Evolutionary conservation across 2,888 invertebrate species (phyloP).

Genomic region (Bunonema sp.): DNA sequence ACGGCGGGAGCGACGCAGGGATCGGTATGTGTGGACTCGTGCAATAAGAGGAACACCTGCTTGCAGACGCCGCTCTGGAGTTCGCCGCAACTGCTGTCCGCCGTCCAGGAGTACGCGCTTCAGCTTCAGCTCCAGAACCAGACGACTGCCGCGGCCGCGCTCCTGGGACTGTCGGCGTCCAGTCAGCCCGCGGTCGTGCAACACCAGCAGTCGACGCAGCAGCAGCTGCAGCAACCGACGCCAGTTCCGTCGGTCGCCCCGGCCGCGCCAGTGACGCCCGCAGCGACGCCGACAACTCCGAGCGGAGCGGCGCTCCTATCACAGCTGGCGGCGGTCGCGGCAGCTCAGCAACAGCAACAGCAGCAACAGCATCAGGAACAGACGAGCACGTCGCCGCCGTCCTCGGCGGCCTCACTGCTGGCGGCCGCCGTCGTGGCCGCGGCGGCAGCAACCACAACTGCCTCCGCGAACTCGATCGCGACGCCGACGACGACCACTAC

Average conservation of each 20-base stretch:
- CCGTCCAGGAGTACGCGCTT: constrained; percentile 33
- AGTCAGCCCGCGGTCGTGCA: no score
- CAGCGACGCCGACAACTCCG: no score
- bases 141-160: constrained; percentile 21
- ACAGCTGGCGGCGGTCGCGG: not conserved
- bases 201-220: no score
- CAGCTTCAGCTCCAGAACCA: constrained; percentile 14
- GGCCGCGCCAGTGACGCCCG: no score
- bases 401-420: no score
- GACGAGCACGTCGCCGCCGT: not conserved
- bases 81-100: constrained; percentile 31
- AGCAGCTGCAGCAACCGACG: no score
- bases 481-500: constrained; percentile 3
- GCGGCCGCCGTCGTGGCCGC: no score
- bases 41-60: constrained; percentile 1
- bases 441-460: no score
- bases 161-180: constrained; percentile 24
- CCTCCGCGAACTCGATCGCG: constrained; percentile 2
- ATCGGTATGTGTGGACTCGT: not conserved
- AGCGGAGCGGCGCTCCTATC: not conserved
- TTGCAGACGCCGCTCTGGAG: constrained; percentile 12
- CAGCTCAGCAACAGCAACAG: no score
- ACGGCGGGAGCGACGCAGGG: no score
- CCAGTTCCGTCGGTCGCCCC: no score
- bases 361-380: constrained; percentile 3